Base-by-base conservation (phyloP, 30 jellyfish, hydroid and myxozoan species). In the Catostylus mosaicus region DNA sequence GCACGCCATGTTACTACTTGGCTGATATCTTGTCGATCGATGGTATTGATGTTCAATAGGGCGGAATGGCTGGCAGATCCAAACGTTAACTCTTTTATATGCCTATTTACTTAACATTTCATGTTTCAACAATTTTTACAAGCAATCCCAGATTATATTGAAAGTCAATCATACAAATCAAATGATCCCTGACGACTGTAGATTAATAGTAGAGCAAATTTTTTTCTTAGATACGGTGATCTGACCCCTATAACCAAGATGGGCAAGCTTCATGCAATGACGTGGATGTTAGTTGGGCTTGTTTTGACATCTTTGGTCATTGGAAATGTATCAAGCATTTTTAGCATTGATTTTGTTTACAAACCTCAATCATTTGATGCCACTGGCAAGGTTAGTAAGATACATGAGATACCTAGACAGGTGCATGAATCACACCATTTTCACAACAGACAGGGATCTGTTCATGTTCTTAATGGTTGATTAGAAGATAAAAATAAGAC, bases 171-270 rank as follows among this genome's bases (percentile, higher is more conserved):
- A 5, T 7, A 14, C 54, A 7, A 7, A 5, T 5, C 54, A 40
- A 40, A 7, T 40, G n/a, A n/a, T n/a, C n/a, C n/a, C n/a, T n/a
- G n/a, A n/a, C n/a, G n/a, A n/a, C n/a, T n/a, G n/a, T n/a, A n/a
- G n/a, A n/a, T n/a, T n/a, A n/a, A n/a, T n/a, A n/a, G n/a, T n/a
- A n/a, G n/a, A n/a, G 14, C 14, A 40, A 40, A 5, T 40, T 5
- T 48, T 6, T 9, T 16, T 48, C 14, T 1, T 61, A 78, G 89
- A 35, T 78, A 78, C 65, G 89, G 89, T 36, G 89, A 78, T 47
- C 56, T 78, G 12, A 65, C 82, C 1, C 89, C 89, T 11, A 46
- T 78, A 37, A 78, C 82, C 14, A 66, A 38, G 24, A 22, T 61
- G n/a, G 89, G 74, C 60, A 40, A 56, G 65, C 19, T 78, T 5